Evolutionary conservation across 2,113 vertebrate species (phyloP).

Genomic region (Halichoerus grypus): DNA sequence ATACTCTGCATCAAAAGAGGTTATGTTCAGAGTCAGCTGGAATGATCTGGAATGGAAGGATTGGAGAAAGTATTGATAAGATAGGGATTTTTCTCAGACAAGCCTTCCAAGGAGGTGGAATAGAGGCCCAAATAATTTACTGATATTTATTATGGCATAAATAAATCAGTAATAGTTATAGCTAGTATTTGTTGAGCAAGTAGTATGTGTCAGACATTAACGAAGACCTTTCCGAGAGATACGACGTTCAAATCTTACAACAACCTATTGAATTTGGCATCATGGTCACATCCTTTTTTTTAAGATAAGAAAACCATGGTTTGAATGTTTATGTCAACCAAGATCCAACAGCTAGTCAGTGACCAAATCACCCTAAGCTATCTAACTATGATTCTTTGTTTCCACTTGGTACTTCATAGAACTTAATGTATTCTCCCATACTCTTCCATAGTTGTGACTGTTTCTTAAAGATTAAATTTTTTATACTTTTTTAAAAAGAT

Average conservation of each 20-base stretch:
- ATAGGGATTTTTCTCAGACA: background rate
- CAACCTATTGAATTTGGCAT: background rate
- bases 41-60: background rate
- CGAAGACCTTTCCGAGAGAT: background rate
- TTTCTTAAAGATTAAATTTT: slow-evolving; percentile 7
- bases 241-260: background rate
- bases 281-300: background rate
- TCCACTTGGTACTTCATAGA: background rate
- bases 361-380: background rate
- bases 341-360: background rate
- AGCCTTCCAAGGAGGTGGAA: background rate
- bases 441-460: background rate
- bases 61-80: background rate
- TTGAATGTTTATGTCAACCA: slow-evolving; percentile 8
- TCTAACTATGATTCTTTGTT: background rate
- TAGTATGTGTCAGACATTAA: background rate
- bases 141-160: background rate
- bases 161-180: slow-evolving; percentile 22
- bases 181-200: background rate
- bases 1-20: background rate
- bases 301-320: background rate
- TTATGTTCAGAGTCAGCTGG: background rate
- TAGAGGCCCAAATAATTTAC: background rate
- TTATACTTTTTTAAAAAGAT: background rate
- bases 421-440: background rate